phyloP scores from a whole-genome alignment of 2,888 invertebrate genomes.

The Monopis laevigella region DNA sequence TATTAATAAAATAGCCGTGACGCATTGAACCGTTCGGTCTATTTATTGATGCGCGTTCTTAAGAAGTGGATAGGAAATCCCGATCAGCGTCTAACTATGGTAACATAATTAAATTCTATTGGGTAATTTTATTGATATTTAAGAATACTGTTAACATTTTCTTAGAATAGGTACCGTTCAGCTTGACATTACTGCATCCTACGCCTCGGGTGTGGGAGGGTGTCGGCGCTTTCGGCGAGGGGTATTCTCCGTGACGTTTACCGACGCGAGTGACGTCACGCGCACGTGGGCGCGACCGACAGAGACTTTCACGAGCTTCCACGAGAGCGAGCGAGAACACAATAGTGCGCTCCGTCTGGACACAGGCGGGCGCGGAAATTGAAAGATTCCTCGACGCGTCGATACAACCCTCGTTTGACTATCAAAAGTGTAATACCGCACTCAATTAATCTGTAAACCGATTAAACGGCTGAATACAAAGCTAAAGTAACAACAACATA shows the following conservation, averaged over 20 bases:
- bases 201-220: neutral
- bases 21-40: constrained; percentile 55
- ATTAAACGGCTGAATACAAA: no score
- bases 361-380: no score
- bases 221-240: no score
- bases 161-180: neutral
- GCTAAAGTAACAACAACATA: no score
- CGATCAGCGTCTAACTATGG: constrained; percentile 23
- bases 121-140: neutral
- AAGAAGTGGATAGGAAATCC: constrained; percentile 23
- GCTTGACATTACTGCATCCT: neutral
- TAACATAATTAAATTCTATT: neutral
- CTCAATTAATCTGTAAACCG: no score
- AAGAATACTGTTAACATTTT: neutral
- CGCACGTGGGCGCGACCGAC: constrained; percentile 32
- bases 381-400: no score
- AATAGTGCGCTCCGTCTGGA: no score
- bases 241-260: constrained; percentile 35
- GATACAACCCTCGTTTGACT: no score
- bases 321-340: no score
- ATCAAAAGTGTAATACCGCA: no score
- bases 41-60: constrained; percentile 56
- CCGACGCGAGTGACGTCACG: constrained; percentile 45
- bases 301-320: no score
- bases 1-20: constrained; percentile 62